Percentiles rank a stretch among this genome's conserved stretches.
phyloP scores from a whole-genome alignment of 2,888 invertebrate genomes.

The Conus canariensis region DNA sequence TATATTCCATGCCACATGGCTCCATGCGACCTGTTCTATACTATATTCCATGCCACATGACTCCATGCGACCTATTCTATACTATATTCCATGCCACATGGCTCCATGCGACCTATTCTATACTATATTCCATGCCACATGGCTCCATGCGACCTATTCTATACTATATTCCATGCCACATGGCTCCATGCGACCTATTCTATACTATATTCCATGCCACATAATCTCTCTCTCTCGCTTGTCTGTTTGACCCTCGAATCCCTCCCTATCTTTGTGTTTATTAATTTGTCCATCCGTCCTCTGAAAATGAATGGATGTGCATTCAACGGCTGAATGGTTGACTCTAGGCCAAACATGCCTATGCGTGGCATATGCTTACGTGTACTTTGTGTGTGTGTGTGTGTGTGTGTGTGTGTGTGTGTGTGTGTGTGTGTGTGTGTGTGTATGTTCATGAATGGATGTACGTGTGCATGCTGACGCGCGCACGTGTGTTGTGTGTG shows the following conservation, averaged over 20 bases:
- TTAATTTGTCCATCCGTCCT: not conserved
- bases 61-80: too few relatives aligned
- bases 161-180: too few relatives aligned
- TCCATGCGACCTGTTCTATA: too few relatives aligned
- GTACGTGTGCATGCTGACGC: not conserved
- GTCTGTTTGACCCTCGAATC: not conserved
- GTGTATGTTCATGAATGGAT: not conserved
- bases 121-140: too few relatives aligned
- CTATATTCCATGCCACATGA: too few relatives aligned
- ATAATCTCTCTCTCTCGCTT: not conserved
- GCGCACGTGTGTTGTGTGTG: not conserved
- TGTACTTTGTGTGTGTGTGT: not conserved
- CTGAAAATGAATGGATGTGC: not conserved
- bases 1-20: too few relatives aligned
- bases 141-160: too few relatives aligned
- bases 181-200: too few relatives aligned
- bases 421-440: slow-evolving; percentile 10
- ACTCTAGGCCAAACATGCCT: too few relatives aligned
- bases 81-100: too few relatives aligned
- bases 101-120: too few relatives aligned
- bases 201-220: too few relatives aligned
- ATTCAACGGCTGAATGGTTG: not conserved
- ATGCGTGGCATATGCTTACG: not conserved
- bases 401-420: not conserved
- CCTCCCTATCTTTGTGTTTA: not conserved